Evolutionary conservation across 2,113 vertebrate species (phyloP).

Genomic region (Vidua chalybeata): DNA sequence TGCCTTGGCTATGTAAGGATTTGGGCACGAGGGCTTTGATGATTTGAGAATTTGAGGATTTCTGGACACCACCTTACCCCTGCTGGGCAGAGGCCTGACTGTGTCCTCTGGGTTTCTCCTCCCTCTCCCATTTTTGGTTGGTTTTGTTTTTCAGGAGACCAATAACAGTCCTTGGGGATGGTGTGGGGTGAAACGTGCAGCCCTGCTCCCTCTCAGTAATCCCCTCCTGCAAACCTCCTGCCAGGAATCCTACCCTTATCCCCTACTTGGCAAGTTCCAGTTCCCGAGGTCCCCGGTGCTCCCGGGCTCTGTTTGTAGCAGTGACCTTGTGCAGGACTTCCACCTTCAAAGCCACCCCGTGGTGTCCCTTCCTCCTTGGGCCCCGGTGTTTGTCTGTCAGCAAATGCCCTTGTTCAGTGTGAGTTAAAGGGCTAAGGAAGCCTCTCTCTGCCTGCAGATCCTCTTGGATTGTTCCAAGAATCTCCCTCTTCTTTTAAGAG

Average conservation of each 20-base stretch:
- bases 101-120: neutral
- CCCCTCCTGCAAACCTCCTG: neutral
- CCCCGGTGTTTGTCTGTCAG: neutral
- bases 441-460: neutral
- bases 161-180: neutral
- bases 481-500: neutral
- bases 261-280: neutral
- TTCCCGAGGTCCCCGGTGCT: neutral
- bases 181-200: neutral
- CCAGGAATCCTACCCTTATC: neutral
- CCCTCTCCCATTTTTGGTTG: neutral
- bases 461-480: neutral
- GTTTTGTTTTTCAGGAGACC: neutral
- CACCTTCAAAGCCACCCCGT: neutral
- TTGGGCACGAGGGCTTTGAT: neutral
- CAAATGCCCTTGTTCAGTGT: neutral
- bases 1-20: neutral
- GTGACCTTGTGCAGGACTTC: neutral
- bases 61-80: rapidly evolving
- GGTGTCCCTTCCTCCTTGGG: neutral
- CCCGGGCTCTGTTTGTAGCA: neutral
- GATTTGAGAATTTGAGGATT: neutral
- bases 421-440: neutral
- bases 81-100: neutral
- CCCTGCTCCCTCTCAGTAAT: neutral